Evolutionary conservation across 2,113 vertebrate species (phyloP).

Genomic region (human (Homo sapiens)): DNA sequence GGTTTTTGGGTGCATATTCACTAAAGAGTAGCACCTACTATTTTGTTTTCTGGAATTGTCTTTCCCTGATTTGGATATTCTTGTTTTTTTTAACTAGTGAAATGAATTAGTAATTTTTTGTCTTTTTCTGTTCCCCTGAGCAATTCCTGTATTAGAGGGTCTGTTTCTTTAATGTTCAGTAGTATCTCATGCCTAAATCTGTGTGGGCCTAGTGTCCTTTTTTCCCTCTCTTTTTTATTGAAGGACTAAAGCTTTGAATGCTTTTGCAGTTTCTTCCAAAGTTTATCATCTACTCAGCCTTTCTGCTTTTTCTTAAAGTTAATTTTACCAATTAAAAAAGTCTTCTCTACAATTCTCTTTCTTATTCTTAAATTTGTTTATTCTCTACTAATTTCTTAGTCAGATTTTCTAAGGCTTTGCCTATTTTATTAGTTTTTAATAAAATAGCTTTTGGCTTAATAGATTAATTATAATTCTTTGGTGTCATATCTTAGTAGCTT

Average conservation of each 20-base stretch:
- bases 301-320: background rate
- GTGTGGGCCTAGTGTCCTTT: background rate
- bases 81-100: background rate
- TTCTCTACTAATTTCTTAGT: background rate
- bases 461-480: background rate
- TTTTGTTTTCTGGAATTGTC: background rate
- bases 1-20: background rate
- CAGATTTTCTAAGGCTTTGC: background rate
- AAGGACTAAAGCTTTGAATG: background rate
- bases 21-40: background rate
- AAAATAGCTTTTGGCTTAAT: background rate
- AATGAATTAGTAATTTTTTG: background rate
- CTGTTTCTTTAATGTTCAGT: background rate
- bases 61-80: background rate
- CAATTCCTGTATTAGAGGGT: background rate
- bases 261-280: background rate
- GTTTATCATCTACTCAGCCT: background rate
- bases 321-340: constrained; percentile 3
- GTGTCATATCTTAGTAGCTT: background rate
- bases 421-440: constrained; percentile 4
- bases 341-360: background rate
- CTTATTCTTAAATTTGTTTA: background rate
- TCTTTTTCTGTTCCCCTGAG: background rate
- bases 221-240: background rate
- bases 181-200: background rate